A percentile compares a stretch with the other conserved stretches of the same genome.
phyloP scores from a whole-genome alignment of 2,797 vertebrate species.

The Sebastes oblongus region DNA sequence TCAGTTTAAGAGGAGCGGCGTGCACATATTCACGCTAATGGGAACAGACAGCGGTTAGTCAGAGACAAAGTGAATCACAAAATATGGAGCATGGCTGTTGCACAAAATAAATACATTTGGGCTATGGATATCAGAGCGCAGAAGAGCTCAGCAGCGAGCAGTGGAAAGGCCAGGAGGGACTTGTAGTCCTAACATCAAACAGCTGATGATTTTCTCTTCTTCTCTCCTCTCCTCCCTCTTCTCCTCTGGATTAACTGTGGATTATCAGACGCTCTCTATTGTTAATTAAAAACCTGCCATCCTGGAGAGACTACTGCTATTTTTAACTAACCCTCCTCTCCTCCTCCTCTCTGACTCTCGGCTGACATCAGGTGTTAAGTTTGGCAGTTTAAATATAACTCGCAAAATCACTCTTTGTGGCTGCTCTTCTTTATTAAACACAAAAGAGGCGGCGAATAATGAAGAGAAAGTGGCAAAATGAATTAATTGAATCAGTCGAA shows the following conservation, averaged over 20 bases:
- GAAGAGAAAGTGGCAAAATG: background rate
- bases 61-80: constrained; percentile 84
- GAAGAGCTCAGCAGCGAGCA: constrained; percentile 59
- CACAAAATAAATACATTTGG: constrained; percentile 78
- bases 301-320: constrained; percentile 76
- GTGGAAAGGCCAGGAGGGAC: constrained; percentile 70
- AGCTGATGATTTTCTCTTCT: constrained; percentile 73
- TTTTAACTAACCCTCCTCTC: constrained; percentile 71
- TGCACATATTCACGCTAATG: constrained; percentile 77
- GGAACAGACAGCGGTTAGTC: constrained; percentile 82
- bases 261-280: constrained; percentile 81
- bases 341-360: constrained; percentile 58
- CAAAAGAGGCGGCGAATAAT: background rate
- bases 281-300: constrained; percentile 82
- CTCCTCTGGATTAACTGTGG: constrained; percentile 79
- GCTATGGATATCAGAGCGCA: constrained; percentile 70
- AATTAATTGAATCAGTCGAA: constrained; percentile 6
- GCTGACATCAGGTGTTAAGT: constrained; percentile 73
- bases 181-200: constrained; percentile 79
- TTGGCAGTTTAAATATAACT: constrained; percentile 64
- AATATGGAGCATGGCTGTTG: constrained; percentile 77
- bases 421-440: constrained; percentile 22
- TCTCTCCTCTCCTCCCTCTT: constrained; percentile 73
- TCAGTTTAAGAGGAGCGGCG: constrained; percentile 63
- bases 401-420: constrained; percentile 4